Evolutionary conservation across 2,797 vertebrate genomes (phyloP).

Genomic region (Arrhamphus sclerolepis): DNA sequence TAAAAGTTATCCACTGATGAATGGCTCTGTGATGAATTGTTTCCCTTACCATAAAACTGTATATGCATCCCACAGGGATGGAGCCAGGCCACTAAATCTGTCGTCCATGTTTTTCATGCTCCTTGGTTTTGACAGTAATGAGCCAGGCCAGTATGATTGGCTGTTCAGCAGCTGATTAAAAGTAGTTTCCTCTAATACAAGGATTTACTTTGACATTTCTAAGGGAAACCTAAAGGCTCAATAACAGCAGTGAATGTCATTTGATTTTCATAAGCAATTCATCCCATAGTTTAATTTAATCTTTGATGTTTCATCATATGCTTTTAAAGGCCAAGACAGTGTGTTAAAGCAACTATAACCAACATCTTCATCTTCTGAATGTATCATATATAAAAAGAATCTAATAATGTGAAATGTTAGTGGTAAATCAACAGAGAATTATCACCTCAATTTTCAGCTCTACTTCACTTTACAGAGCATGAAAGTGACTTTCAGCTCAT

Average conservation of each 20-base stretch:
- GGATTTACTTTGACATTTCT: slow-evolving; percentile 72
- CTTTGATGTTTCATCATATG: no score
- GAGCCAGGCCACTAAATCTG: slow-evolving; percentile 70
- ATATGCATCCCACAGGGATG: slow-evolving; percentile 56
- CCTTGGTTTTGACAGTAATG: slow-evolving; percentile 71
- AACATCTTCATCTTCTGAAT: no score
- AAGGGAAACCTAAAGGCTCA: slow-evolving; percentile 34
- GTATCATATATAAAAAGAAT: slow-evolving; percentile 2
- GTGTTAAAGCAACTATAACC: no score
- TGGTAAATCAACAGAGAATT: slow-evolving; percentile 10
- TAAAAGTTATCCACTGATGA: slow-evolving; percentile 86
- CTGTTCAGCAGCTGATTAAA: slow-evolving; percentile 74
- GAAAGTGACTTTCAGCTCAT: not conserved
- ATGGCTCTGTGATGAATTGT: slow-evolving; percentile 87
- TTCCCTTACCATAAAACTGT: slow-evolving; percentile 75
- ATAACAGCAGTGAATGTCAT: slow-evolving; percentile 6
- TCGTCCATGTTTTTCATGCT: slow-evolving; percentile 71
- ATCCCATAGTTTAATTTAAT: no score
- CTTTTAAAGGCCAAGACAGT: no score
- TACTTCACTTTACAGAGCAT: not conserved
- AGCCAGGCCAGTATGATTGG: slow-evolving; percentile 65
- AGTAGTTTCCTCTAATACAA: slow-evolving; percentile 60
- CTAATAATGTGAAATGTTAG: slow-evolving; percentile 1
- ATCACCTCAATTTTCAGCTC: slow-evolving; percentile 9
- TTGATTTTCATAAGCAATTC: no score